Conservation (phyloP, 2,113 vertebrate genomes). For the Eulemur rufifrons region DNA sequence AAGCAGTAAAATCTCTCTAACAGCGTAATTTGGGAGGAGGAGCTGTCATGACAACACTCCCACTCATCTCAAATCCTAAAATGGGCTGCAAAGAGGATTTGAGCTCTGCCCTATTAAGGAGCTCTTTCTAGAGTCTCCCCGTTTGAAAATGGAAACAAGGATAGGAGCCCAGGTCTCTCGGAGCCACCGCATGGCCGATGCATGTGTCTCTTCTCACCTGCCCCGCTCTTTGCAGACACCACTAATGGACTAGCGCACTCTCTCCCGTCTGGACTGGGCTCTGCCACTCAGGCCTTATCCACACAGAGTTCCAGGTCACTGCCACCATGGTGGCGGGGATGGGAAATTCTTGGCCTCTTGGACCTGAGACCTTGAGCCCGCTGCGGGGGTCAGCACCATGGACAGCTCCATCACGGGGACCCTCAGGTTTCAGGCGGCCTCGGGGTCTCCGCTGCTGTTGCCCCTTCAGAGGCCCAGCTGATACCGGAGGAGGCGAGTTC, state of each 20-base stretch:
- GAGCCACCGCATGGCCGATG: no score
- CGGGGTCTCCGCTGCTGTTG: neutral
- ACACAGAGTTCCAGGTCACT: neutral
- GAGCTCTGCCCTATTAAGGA: neutral
- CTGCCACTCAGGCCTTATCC: neutral
- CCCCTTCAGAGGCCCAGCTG: neutral
- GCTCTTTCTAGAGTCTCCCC: neutral
- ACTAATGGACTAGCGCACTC: neutral
- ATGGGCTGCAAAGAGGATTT: neutral
- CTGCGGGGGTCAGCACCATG: neutral
- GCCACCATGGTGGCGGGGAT: neutral
- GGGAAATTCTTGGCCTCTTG: neutral
- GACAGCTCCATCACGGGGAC: neutral
- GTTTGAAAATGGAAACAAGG: neutral
- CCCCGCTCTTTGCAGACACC: neutral
- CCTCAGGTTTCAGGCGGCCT: no score
- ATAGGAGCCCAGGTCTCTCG: neutral
- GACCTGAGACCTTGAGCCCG: neutral
- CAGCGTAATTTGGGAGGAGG: no score
- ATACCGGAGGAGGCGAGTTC: neutral
- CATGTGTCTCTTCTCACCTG: no score
- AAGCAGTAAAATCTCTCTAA: neutral
- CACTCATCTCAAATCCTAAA: neutral
- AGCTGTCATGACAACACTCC: no score
- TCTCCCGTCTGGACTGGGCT: neutral